Evolutionary conservation across 2,113 vertebrate genomes (phyloP), one percentile per base, ranked within the genome.

Genomic region (Callopanchax toddi): DNA sequence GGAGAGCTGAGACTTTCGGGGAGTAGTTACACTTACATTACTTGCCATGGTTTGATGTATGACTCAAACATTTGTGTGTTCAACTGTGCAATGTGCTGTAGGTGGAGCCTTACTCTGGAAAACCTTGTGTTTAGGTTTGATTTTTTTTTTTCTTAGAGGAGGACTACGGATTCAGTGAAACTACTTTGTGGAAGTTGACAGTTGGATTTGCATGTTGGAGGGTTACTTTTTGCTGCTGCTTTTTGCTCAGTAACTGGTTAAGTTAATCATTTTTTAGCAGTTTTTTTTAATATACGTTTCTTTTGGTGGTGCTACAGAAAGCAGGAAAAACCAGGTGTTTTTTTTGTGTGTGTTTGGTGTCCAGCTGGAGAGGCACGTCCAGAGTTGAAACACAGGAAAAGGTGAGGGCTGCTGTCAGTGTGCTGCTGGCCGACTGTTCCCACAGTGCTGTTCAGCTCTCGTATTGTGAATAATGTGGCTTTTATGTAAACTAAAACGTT

Each of bases 91-190:
- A 15, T 57, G 39, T 66, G 51, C 42, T 56, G 78, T 67, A 82
- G 86, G 86, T 72, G 87, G 87, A 87, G 83, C 89, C 63, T 67
- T 59, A 20, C 71, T 79, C 54, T 60, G 71, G 76, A 86, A 56
- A 69, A 71, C 25, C 39, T 57, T 73, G 43, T 55, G 22, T 62
- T 62, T 52, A 29, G 22, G 17, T 52, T 52, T 1, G 22, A 39
- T 60, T 22, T 42, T 21, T 18, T 60, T 21, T 29, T 26, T 40
- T 17, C 16, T 53, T 44, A 65, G 58, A 72, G 80, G 76, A 68
- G 82, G 64, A 48, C 59, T 62, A 11, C 56, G 73, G 52, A 60
- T 53, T 51, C 34, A 76, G 54, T 81, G 52, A 81, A 46, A 64
- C 44, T 55, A 55, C 72, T 57, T 76, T 69, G 61, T 64, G 60